Evolutionary conservation across 2,113 vertebrate genomes (phyloP).

Genomic region (Odocoileus virginianus): DNA sequence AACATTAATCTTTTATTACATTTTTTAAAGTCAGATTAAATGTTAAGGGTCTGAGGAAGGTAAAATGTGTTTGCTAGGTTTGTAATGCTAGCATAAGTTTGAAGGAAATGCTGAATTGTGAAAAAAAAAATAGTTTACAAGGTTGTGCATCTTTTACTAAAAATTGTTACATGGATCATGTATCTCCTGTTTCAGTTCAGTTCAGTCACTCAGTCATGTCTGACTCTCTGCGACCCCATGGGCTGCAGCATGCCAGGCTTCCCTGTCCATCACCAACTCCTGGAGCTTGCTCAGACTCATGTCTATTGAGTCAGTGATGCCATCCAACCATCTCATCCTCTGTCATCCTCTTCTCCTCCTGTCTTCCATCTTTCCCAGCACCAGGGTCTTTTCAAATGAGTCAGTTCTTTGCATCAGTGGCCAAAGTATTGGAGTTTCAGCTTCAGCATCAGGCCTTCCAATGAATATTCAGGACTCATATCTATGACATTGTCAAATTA

Average conservation of each 20-base stretch:
- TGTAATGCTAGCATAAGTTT: not conserved
- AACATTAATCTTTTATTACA: not conserved
- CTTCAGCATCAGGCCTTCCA: not conserved
- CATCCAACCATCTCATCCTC: not conserved
- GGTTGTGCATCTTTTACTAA: not conserved
- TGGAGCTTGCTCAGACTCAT: not conserved
- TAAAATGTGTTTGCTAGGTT: not conserved
- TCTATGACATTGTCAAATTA: not conserved
- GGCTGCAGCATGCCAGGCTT: not conserved
- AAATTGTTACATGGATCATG: not conserved
- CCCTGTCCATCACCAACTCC: not conserved
- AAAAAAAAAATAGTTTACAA: not conserved
- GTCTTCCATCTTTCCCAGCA: not conserved
- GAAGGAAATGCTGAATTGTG: not conserved
- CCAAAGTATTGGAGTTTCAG: not conserved
- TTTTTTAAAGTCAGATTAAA: not conserved
- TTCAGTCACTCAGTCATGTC: fast-evolving
- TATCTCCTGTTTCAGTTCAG: not conserved
- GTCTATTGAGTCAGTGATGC: not conserved
- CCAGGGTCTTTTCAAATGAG: not conserved
- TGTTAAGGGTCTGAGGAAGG: not conserved
- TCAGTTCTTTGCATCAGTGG: not conserved
- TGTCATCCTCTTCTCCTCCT: not conserved
- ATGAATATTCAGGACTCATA: not conserved
- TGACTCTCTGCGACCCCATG: not conserved